Evolutionary conservation across 2,797 vertebrate genomes (phyloP), one percentile per base, ranked within the genome.

Genomic region (Anableps anableps): DNA sequence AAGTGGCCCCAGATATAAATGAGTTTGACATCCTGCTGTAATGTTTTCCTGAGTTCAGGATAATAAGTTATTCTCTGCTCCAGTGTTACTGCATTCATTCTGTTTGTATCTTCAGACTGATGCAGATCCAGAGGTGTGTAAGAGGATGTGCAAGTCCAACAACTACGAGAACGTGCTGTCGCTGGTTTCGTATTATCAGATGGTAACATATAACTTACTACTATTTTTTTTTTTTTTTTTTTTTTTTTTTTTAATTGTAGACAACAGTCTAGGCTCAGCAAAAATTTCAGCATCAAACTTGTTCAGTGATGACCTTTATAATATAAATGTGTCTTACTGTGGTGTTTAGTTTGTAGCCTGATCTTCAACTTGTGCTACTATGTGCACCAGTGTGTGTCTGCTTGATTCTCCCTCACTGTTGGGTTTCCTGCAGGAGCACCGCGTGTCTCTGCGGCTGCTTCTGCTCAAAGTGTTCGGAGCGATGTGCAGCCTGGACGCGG

Each of bases 401-500:
- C n/a, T 45, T 55, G 66, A 72, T 38, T 21, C 34, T 21, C 29
- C 21, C 3, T 77, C 66, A 1, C 4, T 38, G 72, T 16, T 70
- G 38, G 66, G 38, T 43, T 4, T 48, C 7, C 1, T 87, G n/a
- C 91, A 99, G 99, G 99, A 99, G 72, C 97, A 97, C 88, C 96
- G 99, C 3, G 97, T 97, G 26, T 95, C 97, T 0, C 76, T 99
- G 83, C 96, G 98, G 31, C 95, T 99, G 91, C 94, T 99, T 92
- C 96, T 99, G 74, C 94, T 99, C 82, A 99, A 99, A 93, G 98
- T 98, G 88, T 99, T 99, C 0, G 99, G 99, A 7, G 98, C 98
- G 53, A 98, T 99, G 97, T 99, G 99, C 88, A 97, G 96, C 86
- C 92, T 99, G 83, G 98, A 99, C 0, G 96, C 97, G 0, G 94